These are phyloP conservation scores for Drosophila trichaetosa DNA, from an alignment of 2,888 invertebrate genomes.

Conservation along the genomic window DNA sequence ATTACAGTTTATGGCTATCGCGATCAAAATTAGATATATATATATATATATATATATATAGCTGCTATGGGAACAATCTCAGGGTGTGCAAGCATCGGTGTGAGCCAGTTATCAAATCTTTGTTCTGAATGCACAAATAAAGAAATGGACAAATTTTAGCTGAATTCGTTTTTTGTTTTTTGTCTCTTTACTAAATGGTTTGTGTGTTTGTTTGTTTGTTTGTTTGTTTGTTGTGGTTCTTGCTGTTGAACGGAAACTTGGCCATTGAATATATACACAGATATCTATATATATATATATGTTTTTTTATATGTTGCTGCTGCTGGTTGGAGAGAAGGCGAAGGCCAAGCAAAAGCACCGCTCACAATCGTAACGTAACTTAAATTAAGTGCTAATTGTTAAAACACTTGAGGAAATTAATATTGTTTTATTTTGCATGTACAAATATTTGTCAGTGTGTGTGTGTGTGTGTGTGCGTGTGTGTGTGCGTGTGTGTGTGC, in stretches of 20 bases:
- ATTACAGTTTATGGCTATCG: background rate
- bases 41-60: background rate
- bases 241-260: conserved; percentile 27
- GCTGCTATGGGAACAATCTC: background rate
- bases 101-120: background rate
- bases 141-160: conserved; percentile 27
- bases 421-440: conserved; percentile 48
- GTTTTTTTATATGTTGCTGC: conserved; percentile 7
- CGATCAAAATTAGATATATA: background rate
- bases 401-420: conserved; percentile 54
- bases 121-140: conserved; percentile 11
- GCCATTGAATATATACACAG: conserved; percentile 5
- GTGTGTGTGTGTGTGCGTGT: background rate
- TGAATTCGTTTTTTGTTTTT: conserved; percentile 14
- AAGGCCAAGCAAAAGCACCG: conserved; percentile 38
- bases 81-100: background rate
- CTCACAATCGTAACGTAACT: conserved; percentile 45
- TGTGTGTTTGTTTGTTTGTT: conserved; percentile 10
- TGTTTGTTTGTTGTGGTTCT: conserved; percentile 18
- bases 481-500: background rate
- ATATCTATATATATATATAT: background rate
- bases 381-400: conserved; percentile 65
- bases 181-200: conserved; percentile 28
- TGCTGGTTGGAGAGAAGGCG: conserved; percentile 38
- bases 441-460: conserved; percentile 5